These are phyloP conservation scores for Nyctibius grandis DNA, from an alignment of 2,797 vertebrate species.

Conservation along the genomic window DNA sequence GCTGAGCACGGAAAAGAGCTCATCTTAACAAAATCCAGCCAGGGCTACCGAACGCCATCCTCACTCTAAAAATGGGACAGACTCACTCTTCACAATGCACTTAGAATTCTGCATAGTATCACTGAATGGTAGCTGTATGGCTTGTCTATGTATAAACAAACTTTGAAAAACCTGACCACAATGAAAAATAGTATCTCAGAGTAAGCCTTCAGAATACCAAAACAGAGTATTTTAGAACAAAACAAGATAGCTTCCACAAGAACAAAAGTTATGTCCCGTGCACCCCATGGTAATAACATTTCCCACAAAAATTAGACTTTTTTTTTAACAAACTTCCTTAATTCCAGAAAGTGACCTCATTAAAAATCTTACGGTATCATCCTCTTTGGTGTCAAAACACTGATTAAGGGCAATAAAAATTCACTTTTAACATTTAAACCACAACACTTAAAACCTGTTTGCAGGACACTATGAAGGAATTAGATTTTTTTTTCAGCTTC, in stretches of 20 bases:
- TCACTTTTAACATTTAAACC: background rate
- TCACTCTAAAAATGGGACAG: background rate
- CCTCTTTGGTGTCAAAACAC: background rate
- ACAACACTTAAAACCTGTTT: background rate
- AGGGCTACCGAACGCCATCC: accelerated
- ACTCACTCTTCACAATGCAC: no score
- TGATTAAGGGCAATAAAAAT: background rate
- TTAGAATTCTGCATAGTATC: accelerated
- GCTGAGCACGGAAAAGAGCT: background rate
- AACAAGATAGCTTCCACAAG: background rate
- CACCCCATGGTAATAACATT: background rate
- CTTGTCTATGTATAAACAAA: background rate
- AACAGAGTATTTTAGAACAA: background rate
- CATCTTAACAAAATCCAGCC: background rate
- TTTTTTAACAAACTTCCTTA: background rate
- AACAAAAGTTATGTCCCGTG: background rate
- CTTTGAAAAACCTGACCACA: background rate
- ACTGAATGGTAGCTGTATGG: accelerated
- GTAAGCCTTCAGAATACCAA: background rate
- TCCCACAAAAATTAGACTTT: background rate
- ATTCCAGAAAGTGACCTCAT: background rate
- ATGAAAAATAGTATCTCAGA: background rate
- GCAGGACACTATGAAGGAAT: background rate
- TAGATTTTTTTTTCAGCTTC: background rate
- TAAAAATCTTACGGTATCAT: background rate